Percentiles rank a stretch among this genome's conserved stretches.
Evolutionary conservation across 2,888 invertebrate genomes (phyloP).

Genomic region (Dasypolia templi): DNA sequence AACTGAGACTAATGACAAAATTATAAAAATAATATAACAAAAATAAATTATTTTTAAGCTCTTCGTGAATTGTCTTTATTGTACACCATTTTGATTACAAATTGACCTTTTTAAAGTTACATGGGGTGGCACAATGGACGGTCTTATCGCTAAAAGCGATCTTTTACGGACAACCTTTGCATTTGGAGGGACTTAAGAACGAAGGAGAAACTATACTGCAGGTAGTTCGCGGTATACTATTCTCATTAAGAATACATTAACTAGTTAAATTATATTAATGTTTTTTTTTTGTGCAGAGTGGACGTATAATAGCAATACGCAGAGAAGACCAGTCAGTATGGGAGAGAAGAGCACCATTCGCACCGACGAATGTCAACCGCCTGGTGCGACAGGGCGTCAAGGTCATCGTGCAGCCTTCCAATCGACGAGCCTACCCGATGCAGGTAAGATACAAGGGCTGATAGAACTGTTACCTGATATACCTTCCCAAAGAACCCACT

Average conservation of each 20-base stretch:
- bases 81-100: neutral
- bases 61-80: no score
- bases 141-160: conserved; percentile 28
- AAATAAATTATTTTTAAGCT: neutral
- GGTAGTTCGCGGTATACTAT: conserved; percentile 23
- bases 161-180: conserved; percentile 9
- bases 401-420: conserved; percentile 99
- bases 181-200: conserved; percentile 14
- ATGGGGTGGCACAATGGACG: conserved; percentile 45
- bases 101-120: conserved; percentile 33
- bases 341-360: conserved; percentile 98
- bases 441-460: conserved; percentile 90
- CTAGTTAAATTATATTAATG: neutral
- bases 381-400: conserved; percentile 96
- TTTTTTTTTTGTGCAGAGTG: conserved; percentile 80
- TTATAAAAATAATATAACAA: neutral
- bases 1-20: no score
- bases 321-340: conserved; percentile 98
- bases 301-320: conserved; percentile 95
- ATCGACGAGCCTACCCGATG: conserved; percentile 99
- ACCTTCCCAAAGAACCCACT: neutral
- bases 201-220: conserved; percentile 18
- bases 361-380: conserved; percentile 97
- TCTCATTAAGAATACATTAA: neutral
- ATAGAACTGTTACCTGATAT: neutral